Percentiles rank a stretch among this genome's conserved stretches.
phyloP scores from a whole-genome alignment of 2,888 invertebrate species.

The Drosophila engyochracea region DNA sequence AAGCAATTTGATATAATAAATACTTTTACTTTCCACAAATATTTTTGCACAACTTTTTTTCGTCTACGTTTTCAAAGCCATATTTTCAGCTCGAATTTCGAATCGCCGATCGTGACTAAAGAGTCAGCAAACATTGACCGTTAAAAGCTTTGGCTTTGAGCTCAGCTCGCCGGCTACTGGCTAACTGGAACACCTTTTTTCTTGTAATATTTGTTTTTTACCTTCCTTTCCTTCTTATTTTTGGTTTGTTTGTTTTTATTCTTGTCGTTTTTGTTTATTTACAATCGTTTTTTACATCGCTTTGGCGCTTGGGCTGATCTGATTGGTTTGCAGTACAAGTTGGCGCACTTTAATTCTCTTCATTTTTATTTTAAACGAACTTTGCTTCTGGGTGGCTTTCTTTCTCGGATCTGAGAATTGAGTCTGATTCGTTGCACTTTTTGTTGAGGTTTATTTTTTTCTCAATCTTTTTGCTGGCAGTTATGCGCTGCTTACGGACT shows the following conservation, averaged over 20 bases:
- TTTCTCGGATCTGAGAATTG: constrained; percentile 14
- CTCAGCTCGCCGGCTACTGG: constrained; percentile 59
- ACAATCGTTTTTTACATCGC: constrained; percentile 58
- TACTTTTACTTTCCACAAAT: constrained; percentile 4
- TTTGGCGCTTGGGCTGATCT: constrained; percentile 35
- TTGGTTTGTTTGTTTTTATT: constrained; percentile 16
- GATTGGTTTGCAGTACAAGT: constrained; percentile 61
- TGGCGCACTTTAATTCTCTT: constrained; percentile 38
- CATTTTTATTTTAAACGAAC: constrained; percentile 36
- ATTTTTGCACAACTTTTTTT: not conserved
- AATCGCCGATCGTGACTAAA: constrained; percentile 43
- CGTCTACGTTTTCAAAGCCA: constrained; percentile 6
- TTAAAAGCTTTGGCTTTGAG: constrained; percentile 34
- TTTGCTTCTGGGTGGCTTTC: constrained; percentile 67
- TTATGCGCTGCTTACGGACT: not conserved
- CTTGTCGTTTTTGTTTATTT: constrained; percentile 35
- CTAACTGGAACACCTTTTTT: constrained; percentile 51
- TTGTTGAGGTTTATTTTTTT: constrained; percentile 7
- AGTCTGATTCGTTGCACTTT: constrained; percentile 48
- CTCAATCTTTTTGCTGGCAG: not conserved
- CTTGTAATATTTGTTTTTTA: constrained; percentile 53
- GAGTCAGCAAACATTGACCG: constrained; percentile 53
- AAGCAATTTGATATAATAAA: constrained; percentile 4
- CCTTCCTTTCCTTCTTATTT: constrained; percentile 29
- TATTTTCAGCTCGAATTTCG: constrained; percentile 20